Conservation (phyloP, 2,888 invertebrate genomes). For the Bellardia pandia region DNA sequence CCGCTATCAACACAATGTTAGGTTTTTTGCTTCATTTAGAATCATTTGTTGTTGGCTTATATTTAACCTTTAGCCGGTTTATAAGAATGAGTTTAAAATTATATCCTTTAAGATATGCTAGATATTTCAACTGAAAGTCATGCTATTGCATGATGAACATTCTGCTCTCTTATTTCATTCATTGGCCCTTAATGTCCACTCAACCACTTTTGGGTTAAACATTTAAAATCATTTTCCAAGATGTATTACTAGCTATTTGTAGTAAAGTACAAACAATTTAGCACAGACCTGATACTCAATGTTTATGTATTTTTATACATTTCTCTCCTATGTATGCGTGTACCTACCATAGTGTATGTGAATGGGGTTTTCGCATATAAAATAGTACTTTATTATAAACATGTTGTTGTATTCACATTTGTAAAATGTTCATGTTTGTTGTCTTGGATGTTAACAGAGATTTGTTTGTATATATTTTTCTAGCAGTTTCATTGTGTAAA, state of each 20-base stretch:
- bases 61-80: not conserved
- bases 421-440: conserved; percentile 21
- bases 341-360: not conserved
- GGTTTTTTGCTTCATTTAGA: conserved; percentile 23
- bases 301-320: conserved; percentile 15
- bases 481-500: conserved; percentile 46
- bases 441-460: conserved; percentile 59
- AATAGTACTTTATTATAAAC: conserved; percentile 58
- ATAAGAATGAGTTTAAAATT: too few relatives aligned
- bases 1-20: not conserved
- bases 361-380: conserved; percentile 18
- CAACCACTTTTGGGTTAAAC: conserved; percentile 14
- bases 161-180: not conserved
- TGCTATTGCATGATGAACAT: too few relatives aligned
- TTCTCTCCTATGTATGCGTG: not conserved
- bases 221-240: conserved; percentile 40
- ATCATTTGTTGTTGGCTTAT: not conserved
- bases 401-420: conserved; percentile 39
- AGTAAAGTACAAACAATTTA: conserved; percentile 66
- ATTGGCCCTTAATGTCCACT: not conserved
- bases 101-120: too few relatives aligned
- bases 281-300: conserved; percentile 26
- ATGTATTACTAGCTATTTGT: conserved; percentile 67
- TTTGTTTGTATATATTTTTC: conserved; percentile 26
- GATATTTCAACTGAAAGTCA: too few relatives aligned